These are phyloP conservation scores for Florisuga fusca DNA, from an alignment of 2,797 vertebrate genomes.

Conservation along the genomic window DNA sequence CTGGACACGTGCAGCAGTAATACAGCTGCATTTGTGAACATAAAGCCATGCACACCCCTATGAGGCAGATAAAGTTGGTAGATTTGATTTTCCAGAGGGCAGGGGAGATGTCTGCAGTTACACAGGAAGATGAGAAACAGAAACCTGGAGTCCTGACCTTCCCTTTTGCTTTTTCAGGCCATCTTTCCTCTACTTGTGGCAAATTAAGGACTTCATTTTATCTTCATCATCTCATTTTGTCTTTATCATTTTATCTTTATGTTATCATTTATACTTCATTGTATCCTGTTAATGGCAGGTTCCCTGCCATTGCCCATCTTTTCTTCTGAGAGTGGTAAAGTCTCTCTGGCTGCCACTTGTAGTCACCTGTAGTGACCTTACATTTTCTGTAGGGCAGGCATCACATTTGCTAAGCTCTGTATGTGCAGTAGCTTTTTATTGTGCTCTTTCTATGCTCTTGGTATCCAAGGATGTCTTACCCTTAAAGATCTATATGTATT, in stretches of 20 bases:
- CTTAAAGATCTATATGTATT: neutral
- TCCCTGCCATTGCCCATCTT: neutral
- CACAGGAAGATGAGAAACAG: neutral
- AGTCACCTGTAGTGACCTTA: neutral
- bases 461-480: neutral
- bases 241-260: too few species aligned
- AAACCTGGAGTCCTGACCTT: fast-evolving
- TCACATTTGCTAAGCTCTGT: neutral
- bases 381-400: neutral
- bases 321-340: neutral
- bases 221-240: too few species aligned
- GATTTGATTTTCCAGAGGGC: neutral
- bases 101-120: neutral
- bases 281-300: neutral
- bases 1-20: neutral
- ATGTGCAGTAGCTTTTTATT: neutral
- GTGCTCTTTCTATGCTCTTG: neutral
- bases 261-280: too few species aligned
- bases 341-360: neutral
- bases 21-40: neutral
- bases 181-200: neutral
- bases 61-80: neutral
- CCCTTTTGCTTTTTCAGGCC: neutral
- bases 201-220: neutral
- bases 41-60: neutral